phyloP scores from a whole-genome alignment of 1,140 invertebrate species.

The Calliopsis andreniformis region DNA sequence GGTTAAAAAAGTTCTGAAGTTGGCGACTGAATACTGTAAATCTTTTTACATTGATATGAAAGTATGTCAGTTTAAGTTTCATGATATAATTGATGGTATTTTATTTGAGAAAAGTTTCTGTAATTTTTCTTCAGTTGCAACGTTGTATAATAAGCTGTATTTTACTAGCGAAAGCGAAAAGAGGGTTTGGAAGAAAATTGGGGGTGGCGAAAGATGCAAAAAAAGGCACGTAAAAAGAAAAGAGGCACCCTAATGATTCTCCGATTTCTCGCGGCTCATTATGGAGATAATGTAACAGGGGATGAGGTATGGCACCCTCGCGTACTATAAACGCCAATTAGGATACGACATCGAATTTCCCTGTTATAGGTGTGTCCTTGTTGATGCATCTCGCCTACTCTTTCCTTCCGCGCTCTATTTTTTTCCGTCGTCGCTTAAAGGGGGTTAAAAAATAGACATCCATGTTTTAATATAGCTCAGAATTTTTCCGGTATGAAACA shows the following conservation, averaged over 20 bases:
- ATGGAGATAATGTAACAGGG: slow-evolving; percentile 44
- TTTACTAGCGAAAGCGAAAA: too few relatives aligned
- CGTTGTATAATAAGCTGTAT: too few relatives aligned
- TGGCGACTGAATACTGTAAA: neutral
- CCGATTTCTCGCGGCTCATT: slow-evolving; percentile 60
- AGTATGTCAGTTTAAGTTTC: too few relatives aligned
- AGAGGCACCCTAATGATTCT: slow-evolving; percentile 37
- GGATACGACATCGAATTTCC: slow-evolving; percentile 62
- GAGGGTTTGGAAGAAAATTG: neutral
- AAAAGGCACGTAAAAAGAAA: neutral
- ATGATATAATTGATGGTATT: too few relatives aligned
- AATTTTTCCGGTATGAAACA: neutral
- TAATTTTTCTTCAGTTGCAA: too few relatives aligned
- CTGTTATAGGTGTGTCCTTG: slow-evolving; percentile 36
- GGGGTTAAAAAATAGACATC: slow-evolving; percentile 4
- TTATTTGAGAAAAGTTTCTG: too few relatives aligned
- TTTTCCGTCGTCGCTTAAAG: neutral
- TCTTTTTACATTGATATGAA: neutral
- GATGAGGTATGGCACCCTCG: slow-evolving; percentile 54
- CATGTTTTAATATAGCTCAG: neutral
- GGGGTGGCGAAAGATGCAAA: neutral
- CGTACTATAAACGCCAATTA: slow-evolving; percentile 70
- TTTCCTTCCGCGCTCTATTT: neutral
- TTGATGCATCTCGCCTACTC: slow-evolving; percentile 9
- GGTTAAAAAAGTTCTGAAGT: neutral